phyloP scores from a whole-genome alignment of 2,888 invertebrate genomes.

The Siphonodentalium dalli region DNA sequence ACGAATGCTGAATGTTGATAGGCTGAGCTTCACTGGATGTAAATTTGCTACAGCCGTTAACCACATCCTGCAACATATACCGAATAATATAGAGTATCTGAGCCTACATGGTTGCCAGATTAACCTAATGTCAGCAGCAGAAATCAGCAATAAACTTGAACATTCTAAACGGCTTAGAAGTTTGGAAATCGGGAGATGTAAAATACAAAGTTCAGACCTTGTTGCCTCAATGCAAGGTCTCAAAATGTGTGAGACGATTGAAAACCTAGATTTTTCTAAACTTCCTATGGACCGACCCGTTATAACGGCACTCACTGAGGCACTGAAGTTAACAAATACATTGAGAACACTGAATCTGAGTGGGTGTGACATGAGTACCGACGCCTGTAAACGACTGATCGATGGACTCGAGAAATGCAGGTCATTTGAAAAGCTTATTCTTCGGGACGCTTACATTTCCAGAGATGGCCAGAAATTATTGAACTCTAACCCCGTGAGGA shows the following conservation, averaged over 20 bases:
- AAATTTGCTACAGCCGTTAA: conserved; percentile 41
- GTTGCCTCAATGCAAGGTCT: conserved; percentile 48
- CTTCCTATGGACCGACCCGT: conserved; percentile 78
- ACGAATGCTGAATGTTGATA: conserved; percentile 37
- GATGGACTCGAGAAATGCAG: conserved; percentile 35
- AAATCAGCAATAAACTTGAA: conserved; percentile 44
- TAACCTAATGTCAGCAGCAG: conserved; percentile 48
- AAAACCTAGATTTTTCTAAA: conserved; percentile 90
- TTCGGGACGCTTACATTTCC: too few relatives aligned
- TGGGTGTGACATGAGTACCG: conserved; percentile 40
- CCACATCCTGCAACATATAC: conserved; percentile 50
- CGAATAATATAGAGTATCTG: conserved; percentile 36
- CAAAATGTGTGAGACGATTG: conserved; percentile 42
- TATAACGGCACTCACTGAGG: conserved; percentile 41
- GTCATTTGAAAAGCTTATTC: conserved; percentile 34
- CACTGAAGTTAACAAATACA: conserved; percentile 38
- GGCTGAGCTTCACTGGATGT: conserved; percentile 42
- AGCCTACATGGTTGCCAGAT: conserved; percentile 42
- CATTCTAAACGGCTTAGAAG: conserved; percentile 28
- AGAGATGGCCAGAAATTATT: too few relatives aligned
- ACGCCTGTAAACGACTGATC: conserved; percentile 42
- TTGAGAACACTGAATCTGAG: conserved; percentile 48
- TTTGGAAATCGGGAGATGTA: conserved; percentile 39
- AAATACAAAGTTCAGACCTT: conserved; percentile 42
- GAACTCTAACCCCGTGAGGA: too few relatives aligned